phyloP scores from a whole-genome alignment of 2,113 vertebrate genomes.

The Toxostoma redivivum region DNA sequence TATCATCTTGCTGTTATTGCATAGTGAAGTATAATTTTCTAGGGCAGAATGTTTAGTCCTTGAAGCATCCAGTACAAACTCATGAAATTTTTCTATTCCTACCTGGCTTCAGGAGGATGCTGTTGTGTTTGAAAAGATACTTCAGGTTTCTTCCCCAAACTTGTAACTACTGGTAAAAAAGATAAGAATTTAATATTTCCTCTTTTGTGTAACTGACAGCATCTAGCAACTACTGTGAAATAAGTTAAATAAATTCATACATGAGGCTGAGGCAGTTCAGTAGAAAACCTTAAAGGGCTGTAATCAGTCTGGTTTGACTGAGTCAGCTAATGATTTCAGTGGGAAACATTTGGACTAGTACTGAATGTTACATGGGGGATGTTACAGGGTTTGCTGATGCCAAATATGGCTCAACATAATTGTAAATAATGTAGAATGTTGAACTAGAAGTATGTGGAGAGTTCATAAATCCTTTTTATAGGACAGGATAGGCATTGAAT shows the following conservation, averaged over 20 bases:
- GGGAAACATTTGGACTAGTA: background rate
- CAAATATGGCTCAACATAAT: background rate
- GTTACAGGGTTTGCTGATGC: background rate
- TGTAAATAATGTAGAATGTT: background rate
- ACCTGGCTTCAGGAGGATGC: constrained; percentile 20
- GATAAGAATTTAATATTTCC: background rate
- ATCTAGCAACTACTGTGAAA: background rate
- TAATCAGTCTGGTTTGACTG: background rate
- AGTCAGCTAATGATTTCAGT: background rate
- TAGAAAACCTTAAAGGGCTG: background rate
- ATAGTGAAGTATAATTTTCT: background rate
- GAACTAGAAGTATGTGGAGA: background rate
- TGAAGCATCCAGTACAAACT: background rate
- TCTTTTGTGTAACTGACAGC: background rate
- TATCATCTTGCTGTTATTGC: background rate
- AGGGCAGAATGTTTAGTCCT: background rate
- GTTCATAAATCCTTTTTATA: background rate
- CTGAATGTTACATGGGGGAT: background rate
- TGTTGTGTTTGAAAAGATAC: background rate
- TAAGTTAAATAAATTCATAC: background rate
- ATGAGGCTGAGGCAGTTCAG: background rate
- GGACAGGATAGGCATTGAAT: background rate
- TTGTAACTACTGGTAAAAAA: background rate
- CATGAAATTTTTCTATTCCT: background rate
- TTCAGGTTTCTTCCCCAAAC: background rate